phyloP scores from a whole-genome alignment of 1,140 invertebrate genomes.

The Lycorma delicatula region DNA sequence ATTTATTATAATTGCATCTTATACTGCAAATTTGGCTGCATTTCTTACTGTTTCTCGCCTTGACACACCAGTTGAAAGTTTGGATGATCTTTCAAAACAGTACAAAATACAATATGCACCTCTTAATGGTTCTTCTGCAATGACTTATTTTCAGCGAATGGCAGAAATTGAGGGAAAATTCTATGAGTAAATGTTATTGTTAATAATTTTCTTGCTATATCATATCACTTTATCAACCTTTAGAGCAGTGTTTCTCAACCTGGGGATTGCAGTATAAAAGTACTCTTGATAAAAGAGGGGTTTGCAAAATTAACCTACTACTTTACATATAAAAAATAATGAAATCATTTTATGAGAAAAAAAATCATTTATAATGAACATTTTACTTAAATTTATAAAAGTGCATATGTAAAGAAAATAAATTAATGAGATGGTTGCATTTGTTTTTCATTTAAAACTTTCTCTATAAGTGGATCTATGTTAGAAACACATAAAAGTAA shows the following conservation, averaged over 20 bases:
- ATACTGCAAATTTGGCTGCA: slow-evolving; percentile 93
- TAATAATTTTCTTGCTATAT: background rate
- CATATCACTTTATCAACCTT: background rate
- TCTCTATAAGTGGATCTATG: too few relatives aligned
- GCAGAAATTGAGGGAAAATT: slow-evolving; percentile 89
- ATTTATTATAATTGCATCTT: slow-evolving; percentile 97
- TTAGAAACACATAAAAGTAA: too few relatives aligned
- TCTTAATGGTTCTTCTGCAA: slow-evolving; percentile 69
- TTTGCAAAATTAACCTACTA: too few relatives aligned
- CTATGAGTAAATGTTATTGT: slow-evolving; percentile 66
- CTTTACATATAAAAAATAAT: background rate
- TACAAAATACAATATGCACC: slow-evolving; percentile 94
- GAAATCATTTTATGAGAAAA: background rate
- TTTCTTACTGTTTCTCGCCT: slow-evolving; percentile 87
- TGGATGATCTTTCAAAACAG: slow-evolving; percentile 89
- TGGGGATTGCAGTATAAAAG: too few relatives aligned
- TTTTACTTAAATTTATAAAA: background rate
- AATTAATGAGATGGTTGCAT: too few relatives aligned
- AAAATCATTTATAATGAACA: background rate
- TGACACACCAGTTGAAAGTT: slow-evolving; percentile 83
- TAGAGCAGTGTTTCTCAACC: too few relatives aligned
- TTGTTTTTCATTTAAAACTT: too few relatives aligned
- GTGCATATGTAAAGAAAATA: too few relatives aligned
- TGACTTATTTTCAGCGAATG: slow-evolving; percentile 94
- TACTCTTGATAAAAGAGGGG: too few relatives aligned